Conservation (phyloP, 2,113 vertebrate genomes). For the Carollia perspicillata region DNA sequence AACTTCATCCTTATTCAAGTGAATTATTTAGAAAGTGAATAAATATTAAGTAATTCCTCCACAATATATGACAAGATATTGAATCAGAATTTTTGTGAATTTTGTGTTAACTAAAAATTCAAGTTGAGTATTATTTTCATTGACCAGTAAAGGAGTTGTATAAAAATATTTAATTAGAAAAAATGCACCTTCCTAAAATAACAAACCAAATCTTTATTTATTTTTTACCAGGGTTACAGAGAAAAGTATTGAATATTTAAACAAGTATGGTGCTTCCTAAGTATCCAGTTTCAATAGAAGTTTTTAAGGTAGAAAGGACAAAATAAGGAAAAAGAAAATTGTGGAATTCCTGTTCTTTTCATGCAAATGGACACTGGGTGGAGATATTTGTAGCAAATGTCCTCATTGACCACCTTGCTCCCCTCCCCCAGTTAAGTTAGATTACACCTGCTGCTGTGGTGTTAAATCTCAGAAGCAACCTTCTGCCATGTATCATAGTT, state of each 20-base stretch:
- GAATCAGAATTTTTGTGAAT: background rate
- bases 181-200: background rate
- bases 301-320: background rate
- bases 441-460: background rate
- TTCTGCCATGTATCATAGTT: background rate
- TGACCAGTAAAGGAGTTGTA: background rate
- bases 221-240: background rate
- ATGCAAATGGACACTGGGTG: background rate
- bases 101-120: background rate
- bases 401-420: background rate
- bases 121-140: background rate
- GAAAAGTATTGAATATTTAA: background rate
- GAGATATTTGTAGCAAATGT: background rate
- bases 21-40: background rate
- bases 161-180: background rate
- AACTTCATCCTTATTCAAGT: background rate
- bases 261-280: background rate
- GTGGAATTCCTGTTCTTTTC: background rate
- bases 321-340: background rate
- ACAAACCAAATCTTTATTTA: background rate
- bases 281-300: background rate
- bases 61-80: background rate
- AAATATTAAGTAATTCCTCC: background rate
- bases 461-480: background rate
- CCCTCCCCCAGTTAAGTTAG: accelerated